Conservation (phyloP, 2,888 invertebrate genomes). For the Rhimphoctona megacephalus region DNA sequence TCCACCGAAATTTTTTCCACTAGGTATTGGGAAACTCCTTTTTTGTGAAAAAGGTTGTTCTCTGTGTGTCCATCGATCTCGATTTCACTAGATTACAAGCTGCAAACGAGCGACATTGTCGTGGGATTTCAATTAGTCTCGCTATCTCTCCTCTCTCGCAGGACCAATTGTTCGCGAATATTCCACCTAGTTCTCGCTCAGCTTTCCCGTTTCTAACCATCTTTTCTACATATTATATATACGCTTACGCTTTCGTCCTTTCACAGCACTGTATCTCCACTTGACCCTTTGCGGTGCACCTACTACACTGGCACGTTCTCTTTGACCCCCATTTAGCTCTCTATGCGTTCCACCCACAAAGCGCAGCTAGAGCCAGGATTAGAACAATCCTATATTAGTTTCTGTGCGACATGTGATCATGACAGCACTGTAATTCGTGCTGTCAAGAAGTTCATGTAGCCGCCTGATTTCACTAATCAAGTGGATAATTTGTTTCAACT, state of each 20-base stretch:
- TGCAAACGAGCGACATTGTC: conserved; percentile 71
- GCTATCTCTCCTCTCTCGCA: conserved; percentile 73
- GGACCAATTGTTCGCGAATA: conserved; percentile 71
- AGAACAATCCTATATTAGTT: conserved; percentile 58
- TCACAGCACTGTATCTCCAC: conserved; percentile 41
- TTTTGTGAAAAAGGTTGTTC: conserved; percentile 29
- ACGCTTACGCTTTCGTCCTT: conserved; percentile 28
- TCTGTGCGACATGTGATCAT: conserved; percentile 49
- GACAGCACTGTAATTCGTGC: conserved; percentile 59
- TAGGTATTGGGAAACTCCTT: conserved; percentile 10
- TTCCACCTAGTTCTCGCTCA: conserved; percentile 68
- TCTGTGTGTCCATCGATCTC: conserved; percentile 41
- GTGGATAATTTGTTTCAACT: conserved; percentile 54
- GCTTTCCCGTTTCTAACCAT: conserved; percentile 71
- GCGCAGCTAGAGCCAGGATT: conserved; percentile 63
- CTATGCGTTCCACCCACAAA: conserved; percentile 74
- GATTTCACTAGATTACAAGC: conserved; percentile 77
- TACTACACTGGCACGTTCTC: conserved; percentile 54
- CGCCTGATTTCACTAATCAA: conserved; percentile 56
- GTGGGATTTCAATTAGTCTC: conserved; percentile 82
- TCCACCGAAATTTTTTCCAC: conserved; percentile 12
- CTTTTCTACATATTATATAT: conserved; percentile 24
- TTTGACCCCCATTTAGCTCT: conserved; percentile 76
- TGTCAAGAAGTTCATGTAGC: conserved; percentile 46
- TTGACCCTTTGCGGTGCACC: conserved; percentile 51